Evolutionary conservation across 2,888 invertebrate species (phyloP).

Genomic region (Itoplectis maculator): DNA sequence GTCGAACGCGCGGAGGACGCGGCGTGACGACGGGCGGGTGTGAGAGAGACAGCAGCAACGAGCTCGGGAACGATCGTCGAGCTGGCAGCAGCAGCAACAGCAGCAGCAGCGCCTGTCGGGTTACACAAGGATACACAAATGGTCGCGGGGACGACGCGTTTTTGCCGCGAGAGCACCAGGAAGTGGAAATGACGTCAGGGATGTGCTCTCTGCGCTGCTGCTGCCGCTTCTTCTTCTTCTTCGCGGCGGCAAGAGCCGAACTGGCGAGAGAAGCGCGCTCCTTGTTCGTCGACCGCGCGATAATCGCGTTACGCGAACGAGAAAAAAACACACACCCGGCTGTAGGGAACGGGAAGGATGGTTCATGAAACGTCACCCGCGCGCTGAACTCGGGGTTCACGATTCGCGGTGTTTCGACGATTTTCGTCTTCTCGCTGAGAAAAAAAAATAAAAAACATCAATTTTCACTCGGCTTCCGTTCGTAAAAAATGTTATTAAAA

Average conservation of each 20-base stretch:
- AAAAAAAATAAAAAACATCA: not conserved
- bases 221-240: not conserved
- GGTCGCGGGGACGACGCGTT: slow-evolving; percentile 52
- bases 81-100: too few species aligned
- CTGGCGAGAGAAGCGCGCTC: slow-evolving; percentile 45
- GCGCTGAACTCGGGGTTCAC: not conserved
- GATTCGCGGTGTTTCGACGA: slow-evolving; percentile 12
- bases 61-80: slow-evolving; percentile 50
- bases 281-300: slow-evolving; percentile 40
- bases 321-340: slow-evolving; percentile 7
- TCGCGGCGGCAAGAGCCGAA: slow-evolving; percentile 1
- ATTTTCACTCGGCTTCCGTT: too few species aligned
- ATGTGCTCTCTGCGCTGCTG: not conserved
- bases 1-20: slow-evolving; percentile 44
- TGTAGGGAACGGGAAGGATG: slow-evolving; percentile 14
- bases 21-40: too few species aligned
- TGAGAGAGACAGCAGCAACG: too few species aligned
- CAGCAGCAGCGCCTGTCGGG: slow-evolving; percentile 37
- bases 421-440: not conserved
- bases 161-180: slow-evolving; percentile 62
- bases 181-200: slow-evolving; percentile 70
- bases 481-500: too few species aligned
- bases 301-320: slow-evolving; percentile 7
- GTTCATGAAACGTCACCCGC: slow-evolving; percentile 32
- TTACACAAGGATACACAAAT: slow-evolving; percentile 66